These are phyloP conservation scores for Linyphia triangularis DNA, from an alignment of 2,888 invertebrate species.

Conservation along the genomic window DNA sequence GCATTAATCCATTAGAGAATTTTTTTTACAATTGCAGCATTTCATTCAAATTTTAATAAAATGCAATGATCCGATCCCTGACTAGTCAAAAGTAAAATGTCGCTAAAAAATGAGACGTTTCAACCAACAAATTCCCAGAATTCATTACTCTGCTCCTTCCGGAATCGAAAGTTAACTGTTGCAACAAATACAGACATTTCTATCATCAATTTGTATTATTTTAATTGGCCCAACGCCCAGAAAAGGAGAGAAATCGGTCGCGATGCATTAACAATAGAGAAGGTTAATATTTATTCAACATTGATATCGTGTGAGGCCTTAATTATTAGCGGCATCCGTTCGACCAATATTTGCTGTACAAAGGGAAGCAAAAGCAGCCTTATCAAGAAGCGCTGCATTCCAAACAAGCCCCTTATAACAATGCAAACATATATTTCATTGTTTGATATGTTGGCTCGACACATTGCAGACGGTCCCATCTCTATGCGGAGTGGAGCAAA, in stretches of 20 bases:
- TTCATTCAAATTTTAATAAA: no score
- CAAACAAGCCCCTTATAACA: conserved; percentile 72
- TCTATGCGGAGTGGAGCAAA: conserved; percentile 71
- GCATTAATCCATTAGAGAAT: no score
- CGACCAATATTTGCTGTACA: conserved; percentile 70
- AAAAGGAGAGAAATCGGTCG: conserved; percentile 9
- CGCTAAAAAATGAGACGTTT: no score
- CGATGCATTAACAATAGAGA: conserved; percentile 70
- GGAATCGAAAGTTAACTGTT: conserved; percentile 17
- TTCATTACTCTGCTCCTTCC: no score
- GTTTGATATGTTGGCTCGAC: conserved; percentile 71
- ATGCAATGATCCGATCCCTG: no score
- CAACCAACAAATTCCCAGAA: no score
- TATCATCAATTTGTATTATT: background rate
- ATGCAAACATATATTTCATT: conserved; percentile 75
- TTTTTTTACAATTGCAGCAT: no score
- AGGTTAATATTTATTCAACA: conserved; percentile 73
- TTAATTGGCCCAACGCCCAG: background rate
- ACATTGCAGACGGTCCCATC: conserved; percentile 52
- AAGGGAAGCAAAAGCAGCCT: conserved; percentile 39
- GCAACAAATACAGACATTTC: background rate
- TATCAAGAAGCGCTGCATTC: conserved; percentile 71
- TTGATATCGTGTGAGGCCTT: conserved; percentile 71
- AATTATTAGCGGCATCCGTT: conserved; percentile 74
- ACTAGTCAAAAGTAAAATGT: no score